These are phyloP conservation scores for Coleophora deauratella DNA, from an alignment of 2,888 invertebrate genomes.

Conservation along the genomic window DNA sequence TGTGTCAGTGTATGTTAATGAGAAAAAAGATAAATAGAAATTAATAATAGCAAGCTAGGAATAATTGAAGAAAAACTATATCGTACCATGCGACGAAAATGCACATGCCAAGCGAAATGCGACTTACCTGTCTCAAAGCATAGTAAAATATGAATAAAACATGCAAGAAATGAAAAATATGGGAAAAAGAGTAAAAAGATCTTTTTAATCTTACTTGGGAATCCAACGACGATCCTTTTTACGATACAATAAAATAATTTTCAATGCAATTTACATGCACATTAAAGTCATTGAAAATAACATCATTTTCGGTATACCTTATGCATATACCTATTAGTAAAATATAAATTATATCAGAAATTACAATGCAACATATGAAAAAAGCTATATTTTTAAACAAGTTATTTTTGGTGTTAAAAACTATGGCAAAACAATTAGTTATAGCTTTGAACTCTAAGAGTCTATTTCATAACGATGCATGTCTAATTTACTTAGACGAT, in stretches of 20 bases:
- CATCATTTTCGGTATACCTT: constrained; percentile 23
- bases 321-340: constrained; percentile 35
- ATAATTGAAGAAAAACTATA: constrained; percentile 25
- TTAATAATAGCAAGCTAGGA: constrained; percentile 53
- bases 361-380: constrained; percentile 62
- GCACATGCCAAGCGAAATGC: constrained; percentile 53
- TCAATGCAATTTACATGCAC: constrained; percentile 49
- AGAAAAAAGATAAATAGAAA: constrained; percentile 54
- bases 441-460: constrained; percentile 66
- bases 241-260: constrained; percentile 39
- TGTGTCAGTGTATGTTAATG: constrained; percentile 41
- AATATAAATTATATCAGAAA: constrained; percentile 39
- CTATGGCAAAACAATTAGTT: constrained; percentile 69
- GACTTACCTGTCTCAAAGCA: constrained; percentile 43
- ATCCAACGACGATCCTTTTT: constrained; percentile 71
- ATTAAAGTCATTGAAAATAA: constrained; percentile 40
- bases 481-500: constrained; percentile 24
- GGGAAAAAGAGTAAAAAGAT: constrained; percentile 41
- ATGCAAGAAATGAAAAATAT: constrained; percentile 15
- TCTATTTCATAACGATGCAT: constrained; percentile 38
- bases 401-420: constrained; percentile 56
- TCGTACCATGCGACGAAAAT: constrained; percentile 56
- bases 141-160: constrained; percentile 13
- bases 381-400: constrained; percentile 59
- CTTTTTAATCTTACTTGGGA: constrained; percentile 65